Base-by-base conservation (phyloP, 2,113 vertebrate genomes). In the Pogonocichla stellata region DNA sequence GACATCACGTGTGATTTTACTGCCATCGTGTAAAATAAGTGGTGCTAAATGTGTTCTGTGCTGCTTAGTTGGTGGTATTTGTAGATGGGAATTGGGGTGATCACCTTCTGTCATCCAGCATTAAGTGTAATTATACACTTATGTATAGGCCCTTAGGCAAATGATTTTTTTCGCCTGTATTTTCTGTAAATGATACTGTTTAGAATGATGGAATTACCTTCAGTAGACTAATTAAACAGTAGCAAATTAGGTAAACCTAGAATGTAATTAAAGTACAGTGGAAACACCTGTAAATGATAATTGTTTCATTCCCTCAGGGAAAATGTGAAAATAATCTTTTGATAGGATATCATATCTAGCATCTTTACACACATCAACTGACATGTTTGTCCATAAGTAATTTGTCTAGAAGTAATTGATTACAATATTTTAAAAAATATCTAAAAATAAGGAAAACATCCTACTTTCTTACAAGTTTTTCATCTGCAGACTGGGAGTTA, bases 181-280 rank as follows among this genome's bases (percentile, higher is more conserved):
- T 78, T 82, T 84, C n/a, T 57, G 38, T 94, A 36, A 66, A 9
- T 84, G 24, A 33, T 87, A 54, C 56, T 88, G 13, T 79, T 81
- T 81, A 58, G 60, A 79, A n/a, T 74, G 33, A 70, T 62, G 48
- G 73, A 78, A 82, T 90, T 85, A 40, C n/a, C 36, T 94, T 85
- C 47, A 78, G 29, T 62, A 60, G n/a, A 54, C 51, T 92, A 50
- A 94, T 88, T 95, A 91, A 93, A 93, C 67, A 69, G 78, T 74
- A 45, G 57, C 65, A 93, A 86, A 88, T 79, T 56, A 71, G 50
- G 42, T 67, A 60, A 92, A 90, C 43, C 19, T 61, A 45, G 43
- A 77, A 70, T 78, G 42, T 61, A 91, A 75, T 91, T 92, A 47
- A 87, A 93, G n/a, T 72, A 65, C 53, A 45, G 42, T 88, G 86